phyloP scores from a whole-genome alignment of 2,888 invertebrate species.

The Plebejus melissa region DNA sequence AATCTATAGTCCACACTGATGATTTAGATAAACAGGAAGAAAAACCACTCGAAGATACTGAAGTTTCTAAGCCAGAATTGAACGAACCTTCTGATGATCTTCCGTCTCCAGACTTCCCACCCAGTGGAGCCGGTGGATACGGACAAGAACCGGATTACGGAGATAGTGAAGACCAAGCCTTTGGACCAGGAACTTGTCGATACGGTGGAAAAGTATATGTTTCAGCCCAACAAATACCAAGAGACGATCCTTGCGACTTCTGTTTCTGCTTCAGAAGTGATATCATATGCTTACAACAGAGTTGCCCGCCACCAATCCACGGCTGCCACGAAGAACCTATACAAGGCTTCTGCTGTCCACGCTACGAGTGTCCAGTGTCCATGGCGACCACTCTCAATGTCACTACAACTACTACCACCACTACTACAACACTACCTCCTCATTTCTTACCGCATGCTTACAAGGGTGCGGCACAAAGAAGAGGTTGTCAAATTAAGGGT shows the following conservation, averaged over 20 bases:
- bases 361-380: constrained; percentile 95
- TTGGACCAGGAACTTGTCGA: constrained; percentile 93
- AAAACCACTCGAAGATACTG: constrained; percentile 47
- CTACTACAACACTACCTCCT: constrained; percentile 90
- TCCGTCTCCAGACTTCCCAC: constrained; percentile 57
- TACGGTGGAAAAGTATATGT: constrained; percentile 96
- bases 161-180: constrained; percentile 85
- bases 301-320: constrained; percentile 95
- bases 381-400: constrained; percentile 90
- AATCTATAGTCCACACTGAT: constrained; percentile 43
- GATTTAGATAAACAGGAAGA: constrained; percentile 50
- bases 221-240: constrained; percentile 95
- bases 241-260: constrained; percentile 97
- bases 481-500: constrained; percentile 92
- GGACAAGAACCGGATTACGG: constrained; percentile 83
- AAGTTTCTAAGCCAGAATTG: constrained; percentile 52
- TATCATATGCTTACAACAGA: constrained; percentile 96
- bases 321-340: constrained; percentile 96
- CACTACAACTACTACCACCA: constrained; percentile 92
- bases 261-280: constrained; percentile 98
- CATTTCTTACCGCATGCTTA: constrained; percentile 90
- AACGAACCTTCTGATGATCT: constrained; percentile 58
- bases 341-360: constrained; percentile 95
- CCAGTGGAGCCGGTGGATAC: constrained; percentile 65
- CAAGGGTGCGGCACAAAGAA: constrained; percentile 84